Evolutionary conservation across 2,797 vertebrate species (phyloP).

Genomic region (Mormyrops boulengeri): DNA sequence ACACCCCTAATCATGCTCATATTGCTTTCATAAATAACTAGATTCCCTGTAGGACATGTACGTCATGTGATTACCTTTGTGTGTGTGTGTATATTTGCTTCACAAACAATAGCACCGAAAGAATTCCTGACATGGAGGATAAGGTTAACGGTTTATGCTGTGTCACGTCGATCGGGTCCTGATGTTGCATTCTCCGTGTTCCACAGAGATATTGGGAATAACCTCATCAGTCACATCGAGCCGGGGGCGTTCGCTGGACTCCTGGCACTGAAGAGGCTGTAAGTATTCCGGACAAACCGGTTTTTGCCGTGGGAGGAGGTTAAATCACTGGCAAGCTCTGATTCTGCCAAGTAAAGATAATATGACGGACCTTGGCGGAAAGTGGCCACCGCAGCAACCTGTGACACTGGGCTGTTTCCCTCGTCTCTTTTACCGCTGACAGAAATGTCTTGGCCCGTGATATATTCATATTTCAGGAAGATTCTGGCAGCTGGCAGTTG

Average conservation of each 20-base stretch:
- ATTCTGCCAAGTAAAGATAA: background rate
- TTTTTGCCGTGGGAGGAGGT: background rate
- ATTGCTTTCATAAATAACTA: background rate
- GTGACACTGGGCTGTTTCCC: background rate
- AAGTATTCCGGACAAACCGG: slow-evolving; percentile 58
- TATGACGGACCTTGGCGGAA: background rate
- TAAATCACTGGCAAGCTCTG: background rate
- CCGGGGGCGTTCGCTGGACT: slow-evolving; percentile 87
- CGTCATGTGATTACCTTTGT: background rate
- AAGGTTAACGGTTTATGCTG: background rate
- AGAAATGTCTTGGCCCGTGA: background rate
- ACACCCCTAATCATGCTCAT: background rate
- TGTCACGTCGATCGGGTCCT: slow-evolving; percentile 7
- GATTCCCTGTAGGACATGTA: background rate
- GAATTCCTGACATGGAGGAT: background rate
- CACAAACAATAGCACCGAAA: background rate
- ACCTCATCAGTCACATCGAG: slow-evolving; percentile 83
- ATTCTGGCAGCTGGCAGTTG: background rate
- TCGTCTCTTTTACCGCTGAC: background rate
- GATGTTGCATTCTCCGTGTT: slow-evolving; percentile 16
- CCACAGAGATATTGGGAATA: slow-evolving; percentile 87
- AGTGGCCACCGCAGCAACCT: background rate
- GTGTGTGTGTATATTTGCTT: background rate
- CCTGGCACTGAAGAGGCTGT: slow-evolving; percentile 84
- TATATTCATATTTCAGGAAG: background rate